Evolutionary conservation across 2,888 invertebrate genomes (phyloP).

Genomic region (Oxycera nigricornis): DNA sequence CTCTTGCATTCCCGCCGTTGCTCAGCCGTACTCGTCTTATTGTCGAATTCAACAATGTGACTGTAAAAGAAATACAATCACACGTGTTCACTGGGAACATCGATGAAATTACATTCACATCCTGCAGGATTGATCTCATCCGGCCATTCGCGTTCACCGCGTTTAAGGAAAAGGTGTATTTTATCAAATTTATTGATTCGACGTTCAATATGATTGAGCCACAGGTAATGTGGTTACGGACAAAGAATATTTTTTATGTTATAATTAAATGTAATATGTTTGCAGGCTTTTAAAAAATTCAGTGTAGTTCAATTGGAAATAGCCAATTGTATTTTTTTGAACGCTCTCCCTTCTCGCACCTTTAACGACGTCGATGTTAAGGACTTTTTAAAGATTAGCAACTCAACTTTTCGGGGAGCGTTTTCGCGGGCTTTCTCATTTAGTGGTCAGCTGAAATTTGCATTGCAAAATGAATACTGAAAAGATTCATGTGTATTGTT

Average conservation of each 20-base stretch:
- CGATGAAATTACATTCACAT: slow-evolving; percentile 71
- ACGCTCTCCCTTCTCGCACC: slow-evolving; percentile 71
- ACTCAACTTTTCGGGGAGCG: slow-evolving; percentile 69
- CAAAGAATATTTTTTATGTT: too few relatives aligned
- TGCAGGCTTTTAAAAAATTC: slow-evolving; percentile 79
- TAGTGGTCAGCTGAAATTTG: slow-evolving; percentile 52
- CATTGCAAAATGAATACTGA: slow-evolving; percentile 13
- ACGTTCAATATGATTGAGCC: slow-evolving; percentile 67
- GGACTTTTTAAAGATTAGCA: slow-evolving; percentile 71
- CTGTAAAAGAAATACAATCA: slow-evolving; percentile 66
- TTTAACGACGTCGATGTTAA: slow-evolving; percentile 77
- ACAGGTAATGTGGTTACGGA: slow-evolving; percentile 54
- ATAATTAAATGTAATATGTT: slow-evolving; percentile 12
- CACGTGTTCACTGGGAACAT: slow-evolving; percentile 76
- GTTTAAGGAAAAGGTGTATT: slow-evolving; percentile 68
- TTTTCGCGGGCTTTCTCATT: slow-evolving; percentile 74
- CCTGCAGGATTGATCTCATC: slow-evolving; percentile 69
- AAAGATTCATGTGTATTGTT: too few relatives aligned
- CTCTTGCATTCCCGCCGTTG: slow-evolving; percentile 68
- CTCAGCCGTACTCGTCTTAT: slow-evolving; percentile 58
- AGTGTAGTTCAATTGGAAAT: slow-evolving; percentile 71
- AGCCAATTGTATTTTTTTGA: slow-evolving; percentile 67
- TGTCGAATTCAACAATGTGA: slow-evolving; percentile 59
- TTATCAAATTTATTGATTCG: slow-evolving; percentile 70
- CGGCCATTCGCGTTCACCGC: slow-evolving; percentile 79